Base-by-base conservation (phyloP, 2,113 vertebrate genomes). In the Coreoperca whiteheadi region DNA sequence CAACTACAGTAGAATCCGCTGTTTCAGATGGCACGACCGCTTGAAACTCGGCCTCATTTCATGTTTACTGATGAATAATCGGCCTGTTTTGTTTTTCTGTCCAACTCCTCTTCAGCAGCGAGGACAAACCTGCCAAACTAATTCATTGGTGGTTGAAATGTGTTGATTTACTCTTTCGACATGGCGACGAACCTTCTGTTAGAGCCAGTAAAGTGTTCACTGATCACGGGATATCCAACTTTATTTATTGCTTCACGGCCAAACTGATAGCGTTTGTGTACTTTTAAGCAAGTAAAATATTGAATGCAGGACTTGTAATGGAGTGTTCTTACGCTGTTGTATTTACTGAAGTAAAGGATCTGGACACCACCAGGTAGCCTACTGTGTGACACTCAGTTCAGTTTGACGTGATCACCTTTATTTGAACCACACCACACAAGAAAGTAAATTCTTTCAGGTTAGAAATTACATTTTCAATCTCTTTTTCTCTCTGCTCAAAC, bases 141-240 rank as follows among this genome's bases (percentile, higher is more conserved):
- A 78, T 46, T n/a, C 1, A 71, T 59, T 74, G 9, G 87, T 51
- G 51, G 37, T 83, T n/a, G 28, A 59, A 86, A 59, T 15, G 64
- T 91, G 68, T 67, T 81, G 71, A 64, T 74, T 76, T 65, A 63
- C 86, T 86, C 86, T 80, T 89, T 88, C 75, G 72, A 81, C 73
- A 77, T 77, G 68, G 46, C 51, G 69, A 84, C 39, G 12, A 86
- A 75, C 16, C 14, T 81, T 86, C 66, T 57, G 30, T 83, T 86
- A 68, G 71, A 89, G 85, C 88, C 90, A 93, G 92, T 90, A 93
- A 92, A 94, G 84, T 92, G 84, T 92, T 91, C 48, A 87, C 76
- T 80, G 53, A 80, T 68, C 68, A 28, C 34, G 10, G 28, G 0
- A 10, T 6, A 1, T 64, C 41, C 7, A 6, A 48, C 8, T 34